Base-by-base conservation (phyloP, 1,140 invertebrate species). In the Drosophila sucinea region DNA sequence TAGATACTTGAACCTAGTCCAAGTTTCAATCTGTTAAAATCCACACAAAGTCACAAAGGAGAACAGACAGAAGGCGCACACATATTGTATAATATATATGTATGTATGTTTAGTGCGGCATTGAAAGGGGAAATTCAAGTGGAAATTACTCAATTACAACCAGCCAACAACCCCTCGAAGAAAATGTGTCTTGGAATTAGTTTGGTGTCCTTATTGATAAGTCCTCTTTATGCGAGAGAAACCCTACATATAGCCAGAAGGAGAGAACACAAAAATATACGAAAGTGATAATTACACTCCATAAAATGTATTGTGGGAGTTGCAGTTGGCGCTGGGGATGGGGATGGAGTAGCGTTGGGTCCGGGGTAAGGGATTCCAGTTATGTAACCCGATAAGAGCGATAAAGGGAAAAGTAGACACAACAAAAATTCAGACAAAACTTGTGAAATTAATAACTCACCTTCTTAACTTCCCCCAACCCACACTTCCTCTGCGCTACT, bases 91-190 rank as follows among this genome's bases (percentile, higher is more conserved):
- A 17, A 30, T 4, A 30, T 30, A 30, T 30, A 30, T 30, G 11
- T 3, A 38, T 38, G 10, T 38, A 38, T 38, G 10, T 38, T 11
- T 11, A 38, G 27, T 32, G 27, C 10, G n/a, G 25, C 33, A 83
- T 77, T 87, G 83, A 89, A 89, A 89, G 84, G 80, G 84, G 84
- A 89, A 89, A 89, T 89, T 89, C 85, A 89, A 89, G 84, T 89
- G 84, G 84, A 89, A 89, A 89, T 89, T 89, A 89, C 85, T 89
- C 85, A 89, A 89, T 89, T 89, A 89, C 84, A 89, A 66, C 40
- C 38, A 8, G 47, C 10, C 25, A 30, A 25, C 66, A 33, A 54
- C 73, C 58, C 73, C 61, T 71, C 17, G 41, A 70, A 57, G 44
- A 51, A 51, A 51, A 51, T 51, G 44, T 51, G 44, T 51, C 44